phyloP scores from a whole-genome alignment of 2,113 vertebrate genomes.

The Hippolais icterina region DNA sequence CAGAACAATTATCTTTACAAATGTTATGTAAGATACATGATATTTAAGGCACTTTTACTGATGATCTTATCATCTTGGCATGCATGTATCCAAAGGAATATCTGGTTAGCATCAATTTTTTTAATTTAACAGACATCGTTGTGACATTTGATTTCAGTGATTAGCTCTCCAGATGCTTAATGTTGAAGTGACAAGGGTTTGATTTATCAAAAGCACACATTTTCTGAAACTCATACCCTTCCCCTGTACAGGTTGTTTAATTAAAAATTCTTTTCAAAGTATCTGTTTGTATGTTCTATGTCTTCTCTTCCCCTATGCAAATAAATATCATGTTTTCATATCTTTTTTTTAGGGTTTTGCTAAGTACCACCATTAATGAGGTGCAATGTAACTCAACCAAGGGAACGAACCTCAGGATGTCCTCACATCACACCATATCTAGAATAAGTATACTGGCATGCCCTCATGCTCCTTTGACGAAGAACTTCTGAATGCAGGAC shows the following conservation, averaged over 20 bases:
- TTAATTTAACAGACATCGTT: not conserved
- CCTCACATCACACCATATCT: not conserved
- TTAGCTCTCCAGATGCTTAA: not conserved
- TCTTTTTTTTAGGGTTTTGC: constrained; percentile 27
- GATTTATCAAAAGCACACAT: not conserved
- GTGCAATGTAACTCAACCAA: not conserved
- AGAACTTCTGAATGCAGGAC: not conserved
- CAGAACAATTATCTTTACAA: not conserved
- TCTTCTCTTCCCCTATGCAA: not conserved
- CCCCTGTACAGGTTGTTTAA: constrained; percentile 28
- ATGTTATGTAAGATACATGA: not conserved
- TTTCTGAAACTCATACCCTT: not conserved
- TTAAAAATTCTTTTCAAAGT: constrained; percentile 62
- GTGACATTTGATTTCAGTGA: not conserved
- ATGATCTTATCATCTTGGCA: not conserved
- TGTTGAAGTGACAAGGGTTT: not conserved
- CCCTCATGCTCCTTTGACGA: not conserved
- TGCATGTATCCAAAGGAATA: not conserved
- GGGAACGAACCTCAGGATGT: not conserved
- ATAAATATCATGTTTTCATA: constrained; percentile 12
- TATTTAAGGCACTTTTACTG: not conserved
- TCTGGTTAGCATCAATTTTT: not conserved
- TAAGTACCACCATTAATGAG: constrained; percentile 6
- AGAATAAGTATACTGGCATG: not conserved
- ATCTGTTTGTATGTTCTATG: not conserved